These are phyloP conservation scores for Andrena cerasifolii DNA, from an alignment of 1,140 invertebrate genomes.

Conservation along the genomic window DNA sequence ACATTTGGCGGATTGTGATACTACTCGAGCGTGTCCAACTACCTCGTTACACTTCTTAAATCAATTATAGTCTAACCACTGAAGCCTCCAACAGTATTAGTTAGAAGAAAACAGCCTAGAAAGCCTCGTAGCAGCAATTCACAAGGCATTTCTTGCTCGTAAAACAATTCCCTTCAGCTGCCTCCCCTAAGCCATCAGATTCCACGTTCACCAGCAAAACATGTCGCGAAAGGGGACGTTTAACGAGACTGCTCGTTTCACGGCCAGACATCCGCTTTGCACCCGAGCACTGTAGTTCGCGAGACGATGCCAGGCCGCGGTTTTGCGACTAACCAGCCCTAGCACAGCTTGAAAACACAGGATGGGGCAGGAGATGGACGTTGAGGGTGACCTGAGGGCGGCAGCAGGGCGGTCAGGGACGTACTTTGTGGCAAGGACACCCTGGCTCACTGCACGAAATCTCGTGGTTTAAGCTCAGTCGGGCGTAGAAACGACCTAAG, in stretches of 20 bases:
- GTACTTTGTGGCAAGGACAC: conserved; percentile 79
- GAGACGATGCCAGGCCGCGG: neutral
- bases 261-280: conserved; percentile 11
- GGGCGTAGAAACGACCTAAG: neutral
- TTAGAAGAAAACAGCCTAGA: too few relatives aligned
- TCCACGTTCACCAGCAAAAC: neutral
- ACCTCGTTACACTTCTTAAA: too few relatives aligned
- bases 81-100: neutral
- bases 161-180: too few relatives aligned
- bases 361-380: conserved; percentile 72
- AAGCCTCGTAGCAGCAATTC: too few relatives aligned
- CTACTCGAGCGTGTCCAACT: too few relatives aligned
- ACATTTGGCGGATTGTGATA: too few relatives aligned
- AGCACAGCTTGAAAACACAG: conserved; percentile 14
- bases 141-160: too few relatives aligned
- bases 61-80: too few relatives aligned
- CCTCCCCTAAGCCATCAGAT: neutral
- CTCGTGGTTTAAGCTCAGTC: conserved; percentile 24
- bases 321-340: conserved; percentile 9
- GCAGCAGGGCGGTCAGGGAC: conserved; percentile 78
- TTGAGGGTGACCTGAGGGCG: conserved; percentile 73
- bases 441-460: conserved; percentile 53
- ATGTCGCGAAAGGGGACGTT: neutral
- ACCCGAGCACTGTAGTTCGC: neutral
- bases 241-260: conserved; percentile 2